Evolutionary conservation across 2,888 invertebrate genomes (phyloP), one percentile per base, ranked within the genome.

Genomic region (Parnassius apollo): DNA sequence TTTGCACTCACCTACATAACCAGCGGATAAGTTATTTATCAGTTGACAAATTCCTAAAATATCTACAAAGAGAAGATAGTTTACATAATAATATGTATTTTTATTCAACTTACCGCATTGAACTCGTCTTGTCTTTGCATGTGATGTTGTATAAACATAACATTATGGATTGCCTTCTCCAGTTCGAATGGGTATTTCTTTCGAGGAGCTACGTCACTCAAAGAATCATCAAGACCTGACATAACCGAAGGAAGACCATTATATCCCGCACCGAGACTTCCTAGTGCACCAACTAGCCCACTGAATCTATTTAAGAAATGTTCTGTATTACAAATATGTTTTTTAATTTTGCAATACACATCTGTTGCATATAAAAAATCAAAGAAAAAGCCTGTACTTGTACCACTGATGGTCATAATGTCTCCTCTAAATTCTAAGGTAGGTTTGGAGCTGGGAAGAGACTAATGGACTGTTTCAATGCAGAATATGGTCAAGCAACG

Each of bases 101-200:
- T 35, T 10, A 45, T 51, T 25, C n/a, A 49, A 84, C 94, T 93
- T 89, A 98, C 98, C 89, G 97, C 97, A 92, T 98, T 97, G 83
- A 97, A 98, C 82, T 98, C 97, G 81, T 98, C 98, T 83, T 97
- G 97, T n/a, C 98, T 93, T 79, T 96, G 96, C 90, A 98, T 97
- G 78, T 98, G 98, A 81, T 98, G 97, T 75, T 98, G 98, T 71
- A 98, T 98, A 81, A 98, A 98, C 95, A 97, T 97, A 59, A 98
- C 97, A 83, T 98, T 98, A 81, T 97, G 97, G 70, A 98, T 96
- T 55, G 98, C 98, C 80, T 98, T 97, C 81, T 98, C 98, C 75
- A 98, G 91, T 82, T 98, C 98, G 78, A 97, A 97, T 0, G 98
- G 98, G 83, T 97, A 97, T 82, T 97, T 97, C 87, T 96, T 97